Percentiles rank a stretch among this genome's conserved stretches.
These are phyloP conservation scores for Dasysyrphus tricinctus DNA, from an alignment of 2,888 invertebrate species.

Conservation along the genomic window DNA sequence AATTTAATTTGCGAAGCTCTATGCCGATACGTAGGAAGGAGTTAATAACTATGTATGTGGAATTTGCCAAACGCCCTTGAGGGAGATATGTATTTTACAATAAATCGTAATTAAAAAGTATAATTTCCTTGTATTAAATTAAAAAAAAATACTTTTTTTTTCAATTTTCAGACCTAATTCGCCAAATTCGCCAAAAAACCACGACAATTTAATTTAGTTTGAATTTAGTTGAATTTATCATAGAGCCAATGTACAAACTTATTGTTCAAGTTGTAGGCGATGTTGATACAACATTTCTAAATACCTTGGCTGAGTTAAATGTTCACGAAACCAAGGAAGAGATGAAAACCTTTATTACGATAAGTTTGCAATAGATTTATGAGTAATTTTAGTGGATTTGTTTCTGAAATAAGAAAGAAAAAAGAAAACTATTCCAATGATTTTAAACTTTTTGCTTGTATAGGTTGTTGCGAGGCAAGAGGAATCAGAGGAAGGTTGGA, in stretches of 20 bases:
- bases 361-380: constrained; percentile 97
- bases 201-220: constrained; percentile 94
- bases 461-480: too few species aligned
- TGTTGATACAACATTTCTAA: constrained; percentile 95
- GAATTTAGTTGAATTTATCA: constrained; percentile 99
- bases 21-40: constrained; percentile 90
- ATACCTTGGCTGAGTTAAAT: constrained; percentile 94
- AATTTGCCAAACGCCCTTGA: constrained; percentile 97
- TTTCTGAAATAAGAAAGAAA: too few species aligned
- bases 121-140: too few species aligned
- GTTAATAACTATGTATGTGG: constrained; percentile 92
- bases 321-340: constrained; percentile 97
- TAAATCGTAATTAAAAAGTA: constrained; percentile 87
- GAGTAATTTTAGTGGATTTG: constrained; percentile 97
- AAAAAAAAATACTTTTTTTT: too few species aligned
- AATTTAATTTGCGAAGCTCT: constrained; percentile 97
- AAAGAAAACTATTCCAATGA: too few species aligned
- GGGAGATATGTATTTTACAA: constrained; percentile 99
- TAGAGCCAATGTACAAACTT: constrained; percentile 99
- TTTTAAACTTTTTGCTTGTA: too few species aligned
- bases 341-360: constrained; percentile 94
- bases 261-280: constrained; percentile 99
- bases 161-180: constrained; percentile 86
- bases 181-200: constrained; percentile 98
- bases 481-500: too few species aligned